Conservation (phyloP, 2,888 invertebrate species). For the Lasioglossum villosulum region DNA sequence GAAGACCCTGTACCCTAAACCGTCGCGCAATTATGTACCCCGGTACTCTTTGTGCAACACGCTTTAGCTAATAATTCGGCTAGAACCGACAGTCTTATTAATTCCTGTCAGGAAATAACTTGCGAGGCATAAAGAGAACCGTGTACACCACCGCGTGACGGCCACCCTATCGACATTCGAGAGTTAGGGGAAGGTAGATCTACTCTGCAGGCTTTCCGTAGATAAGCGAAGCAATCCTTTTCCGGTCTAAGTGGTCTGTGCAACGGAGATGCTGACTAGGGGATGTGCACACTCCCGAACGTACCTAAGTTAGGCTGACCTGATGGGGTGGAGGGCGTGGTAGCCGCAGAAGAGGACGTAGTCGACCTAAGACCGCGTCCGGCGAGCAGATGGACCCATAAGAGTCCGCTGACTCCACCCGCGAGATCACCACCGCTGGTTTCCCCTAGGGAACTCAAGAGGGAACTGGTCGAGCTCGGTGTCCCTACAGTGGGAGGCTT, state of each 20-base stretch:
- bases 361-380: slow-evolving; percentile 94
- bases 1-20: neutral
- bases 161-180: slow-evolving; percentile 32
- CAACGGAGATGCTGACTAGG: slow-evolving; percentile 23
- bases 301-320: slow-evolving; percentile 84
- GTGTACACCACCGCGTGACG: neutral
- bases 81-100: too few relatives aligned
- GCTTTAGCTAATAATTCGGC: too few relatives aligned
- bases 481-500: slow-evolving; percentile 87
- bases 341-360: slow-evolving; percentile 89
- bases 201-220: neutral
- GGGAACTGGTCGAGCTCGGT: slow-evolving; percentile 86
- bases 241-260: slow-evolving; percentile 21
- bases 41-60: neutral
- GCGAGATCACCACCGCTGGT: slow-evolving; percentile 82
- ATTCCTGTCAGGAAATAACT: too few relatives aligned
- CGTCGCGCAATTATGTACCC: neutral
- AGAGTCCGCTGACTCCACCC: slow-evolving; percentile 92
- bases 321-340: slow-evolving; percentile 88
- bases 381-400: slow-evolving; percentile 95
- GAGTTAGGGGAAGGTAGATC: slow-evolving; percentile 27
- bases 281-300: slow-evolving; percentile 53
- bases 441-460: slow-evolving; percentile 82
- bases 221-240: neutral
- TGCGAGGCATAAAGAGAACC: too few relatives aligned